Evolutionary conservation across 2,797 vertebrate species (phyloP).

Genomic region (Acanthopagrus latus): DNA sequence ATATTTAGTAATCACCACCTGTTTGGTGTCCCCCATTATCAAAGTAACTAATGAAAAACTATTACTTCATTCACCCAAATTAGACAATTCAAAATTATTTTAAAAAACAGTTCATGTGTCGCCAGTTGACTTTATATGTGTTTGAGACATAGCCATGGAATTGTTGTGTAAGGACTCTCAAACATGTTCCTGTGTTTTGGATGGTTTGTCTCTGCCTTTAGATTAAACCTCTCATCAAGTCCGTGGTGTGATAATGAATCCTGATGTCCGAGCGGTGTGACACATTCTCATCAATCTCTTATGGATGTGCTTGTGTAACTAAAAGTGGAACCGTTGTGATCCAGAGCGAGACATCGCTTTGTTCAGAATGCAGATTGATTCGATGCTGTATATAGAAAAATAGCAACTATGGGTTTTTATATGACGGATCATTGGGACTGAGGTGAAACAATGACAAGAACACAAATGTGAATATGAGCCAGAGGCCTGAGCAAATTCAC

Average conservation of each 20-base stretch:
- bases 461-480: conserved; percentile 15
- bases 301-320: conserved; percentile 17
- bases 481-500: conserved; percentile 30
- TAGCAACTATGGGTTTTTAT: conserved; percentile 40
- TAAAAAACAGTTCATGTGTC: no score
- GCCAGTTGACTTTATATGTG: no score
- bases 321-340: conserved; percentile 1
- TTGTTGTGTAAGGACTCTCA: not conserved
- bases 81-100: no score
- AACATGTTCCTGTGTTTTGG: not conserved
- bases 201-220: not conserved
- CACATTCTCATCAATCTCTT: not conserved
- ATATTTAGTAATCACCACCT: no score
- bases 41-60: no score
- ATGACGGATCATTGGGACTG: conserved; percentile 28
- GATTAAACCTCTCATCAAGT: not conserved
- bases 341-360: conserved; percentile 37
- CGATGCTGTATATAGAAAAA: conserved; percentile 62
- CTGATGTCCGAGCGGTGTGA: not conserved
- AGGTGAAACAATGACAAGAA: conserved; percentile 32
- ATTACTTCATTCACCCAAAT: no score
- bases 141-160: not conserved
- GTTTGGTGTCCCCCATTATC: no score
- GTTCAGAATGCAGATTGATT: conserved; percentile 40
- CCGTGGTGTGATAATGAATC: not conserved